Evolutionary conservation across 2,797 vertebrate genomes (phyloP), one percentile per base, ranked within the genome.

Genomic region (Carcharodon carcharias): DNA sequence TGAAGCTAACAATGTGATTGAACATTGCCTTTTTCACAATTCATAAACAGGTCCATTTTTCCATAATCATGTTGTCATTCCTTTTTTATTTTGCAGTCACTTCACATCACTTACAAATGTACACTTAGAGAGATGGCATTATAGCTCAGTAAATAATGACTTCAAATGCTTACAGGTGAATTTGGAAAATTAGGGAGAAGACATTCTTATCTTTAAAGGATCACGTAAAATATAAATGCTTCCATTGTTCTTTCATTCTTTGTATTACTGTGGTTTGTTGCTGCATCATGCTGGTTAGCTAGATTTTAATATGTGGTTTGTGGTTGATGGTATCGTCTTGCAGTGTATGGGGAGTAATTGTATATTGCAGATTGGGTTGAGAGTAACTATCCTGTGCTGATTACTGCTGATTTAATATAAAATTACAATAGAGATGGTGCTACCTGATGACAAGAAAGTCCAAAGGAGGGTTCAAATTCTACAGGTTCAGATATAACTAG

Each of bases 241-340:
- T 73, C 28, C 50, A 63, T 63, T 91, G 56, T 91, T 91, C 18
- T 4, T 21, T 88, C 56, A 56, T 95, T 95, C 50, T 54, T 1
- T 31, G 94, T 71, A 69, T 28, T 14, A 21, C 94, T 18, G 16
- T 31, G 50, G 65, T 56, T 56, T 73, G 12, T 31, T n/a, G 67
- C 28, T 92, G 58, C 4, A n/a, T 63, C 35, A 18, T n/a, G 14
- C 31, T 71, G 69, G 50, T 58, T 95, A 95, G 28, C 16, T n/a
- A 31, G 45, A 95, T 95, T 95, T 77, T 95, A 73, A 56, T n/a
- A 67, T 95, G 94, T 95, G 94, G 94, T 95, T 77, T 95, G 94
- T 95, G 69, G 94, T 95, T 95, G 94, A 77, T 77, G 50, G 28
- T 95, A 95, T 95, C 94, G 95, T 77, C 4, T 58, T 77, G 50